Evolutionary conservation across 2,113 vertebrate species (phyloP).

Genomic region (Eudyptes chrysolophus): DNA sequence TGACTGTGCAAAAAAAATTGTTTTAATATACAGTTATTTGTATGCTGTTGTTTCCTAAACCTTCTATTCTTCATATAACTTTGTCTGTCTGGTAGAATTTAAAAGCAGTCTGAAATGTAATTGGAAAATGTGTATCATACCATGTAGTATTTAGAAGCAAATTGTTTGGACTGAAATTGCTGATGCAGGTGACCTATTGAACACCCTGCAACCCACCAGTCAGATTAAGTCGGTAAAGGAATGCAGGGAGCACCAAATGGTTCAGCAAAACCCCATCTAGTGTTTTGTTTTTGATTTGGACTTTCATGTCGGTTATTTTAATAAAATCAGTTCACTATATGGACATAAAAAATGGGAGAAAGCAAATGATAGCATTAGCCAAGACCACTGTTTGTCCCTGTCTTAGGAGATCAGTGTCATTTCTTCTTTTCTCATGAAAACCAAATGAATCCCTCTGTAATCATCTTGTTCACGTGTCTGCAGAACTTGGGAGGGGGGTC

Average conservation of each 20-base stretch:
- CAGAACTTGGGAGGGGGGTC: neutral
- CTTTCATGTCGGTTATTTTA: neutral
- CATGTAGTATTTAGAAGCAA: neutral
- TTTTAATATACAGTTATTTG: neutral
- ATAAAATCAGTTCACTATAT: neutral
- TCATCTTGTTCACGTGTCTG: neutral
- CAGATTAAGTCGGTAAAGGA: neutral
- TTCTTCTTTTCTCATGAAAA: constrained; percentile 11
- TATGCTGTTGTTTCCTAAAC: neutral
- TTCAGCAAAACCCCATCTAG: neutral
- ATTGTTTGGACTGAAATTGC: constrained; percentile 39
- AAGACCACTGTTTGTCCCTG: neutral
- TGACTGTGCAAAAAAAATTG: neutral
- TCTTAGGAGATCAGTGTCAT: neutral
- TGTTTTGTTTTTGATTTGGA: neutral
- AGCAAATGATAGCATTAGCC: neutral
- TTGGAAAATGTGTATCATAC: constrained; percentile 37
- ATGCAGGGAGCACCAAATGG: neutral
- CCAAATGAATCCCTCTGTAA: neutral
- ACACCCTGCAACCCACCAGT: neutral
- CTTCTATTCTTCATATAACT: neutral
- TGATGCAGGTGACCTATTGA: constrained; percentile 45
- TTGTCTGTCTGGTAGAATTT: neutral
- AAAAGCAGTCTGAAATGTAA: neutral
- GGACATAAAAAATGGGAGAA: neutral